A percentile compares a stretch with the other conserved stretches of the same genome.
These are phyloP conservation scores for Eupeodes corollae DNA, from an alignment of 1,140 invertebrate species.

Conservation along the genomic window DNA sequence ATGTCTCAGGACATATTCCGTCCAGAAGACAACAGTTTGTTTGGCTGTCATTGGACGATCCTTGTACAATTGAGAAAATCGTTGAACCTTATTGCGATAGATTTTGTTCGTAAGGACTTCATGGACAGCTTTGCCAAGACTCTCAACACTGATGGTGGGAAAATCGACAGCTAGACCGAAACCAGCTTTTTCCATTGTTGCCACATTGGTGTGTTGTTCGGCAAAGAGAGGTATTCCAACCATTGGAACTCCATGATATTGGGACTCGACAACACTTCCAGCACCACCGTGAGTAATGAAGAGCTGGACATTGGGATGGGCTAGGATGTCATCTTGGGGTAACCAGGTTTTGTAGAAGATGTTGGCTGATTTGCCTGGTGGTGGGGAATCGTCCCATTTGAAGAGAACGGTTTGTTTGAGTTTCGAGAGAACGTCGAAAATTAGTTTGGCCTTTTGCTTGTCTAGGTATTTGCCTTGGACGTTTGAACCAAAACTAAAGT, in stretches of 20 bases:
- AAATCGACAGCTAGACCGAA: conserved; percentile 20
- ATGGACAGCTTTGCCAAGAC: conserved; percentile 7
- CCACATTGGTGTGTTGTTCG: conserved; percentile 17
- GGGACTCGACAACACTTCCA: conserved; percentile 38
- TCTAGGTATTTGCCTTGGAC: conserved; percentile 33
- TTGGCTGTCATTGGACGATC: conserved; percentile 31
- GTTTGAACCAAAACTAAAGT: conserved; percentile 46
- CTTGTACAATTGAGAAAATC: conserved; percentile 21
- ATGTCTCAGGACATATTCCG: conserved; percentile 40
- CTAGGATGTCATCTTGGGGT: conserved; percentile 43
- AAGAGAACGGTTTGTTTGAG: conserved; percentile 40
- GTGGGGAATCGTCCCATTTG: conserved; percentile 39
- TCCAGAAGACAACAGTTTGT: conserved; percentile 38
- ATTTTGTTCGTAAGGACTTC: conserved; percentile 13
- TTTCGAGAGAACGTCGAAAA: conserved; percentile 37
- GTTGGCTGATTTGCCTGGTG: conserved; percentile 40
- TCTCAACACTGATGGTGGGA: neutral
- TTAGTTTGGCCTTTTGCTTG: conserved; percentile 19
- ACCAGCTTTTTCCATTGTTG: conserved; percentile 4
- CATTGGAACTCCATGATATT: conserved; percentile 40
- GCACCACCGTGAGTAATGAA: conserved; percentile 44
- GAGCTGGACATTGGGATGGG: conserved; percentile 36
- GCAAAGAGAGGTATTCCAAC: conserved; percentile 36
- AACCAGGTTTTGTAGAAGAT: conserved; percentile 45
- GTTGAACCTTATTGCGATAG: conserved; percentile 8